These are phyloP conservation scores for Microtus ochrogaster DNA, from an alignment of 2,113 vertebrate species.

Conservation along the genomic window DNA sequence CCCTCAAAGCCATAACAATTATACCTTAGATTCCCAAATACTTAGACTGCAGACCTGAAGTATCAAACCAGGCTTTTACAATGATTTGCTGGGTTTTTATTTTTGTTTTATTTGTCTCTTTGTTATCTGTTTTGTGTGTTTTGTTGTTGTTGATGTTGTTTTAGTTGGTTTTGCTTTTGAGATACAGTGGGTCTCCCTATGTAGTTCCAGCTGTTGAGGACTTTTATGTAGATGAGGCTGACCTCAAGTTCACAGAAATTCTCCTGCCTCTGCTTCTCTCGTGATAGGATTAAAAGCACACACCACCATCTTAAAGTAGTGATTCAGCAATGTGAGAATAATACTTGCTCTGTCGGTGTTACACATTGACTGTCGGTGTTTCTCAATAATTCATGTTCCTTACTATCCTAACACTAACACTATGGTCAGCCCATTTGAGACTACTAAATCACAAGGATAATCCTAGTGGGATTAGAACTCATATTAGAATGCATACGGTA, in stretches of 20 bases:
- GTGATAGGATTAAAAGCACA: background rate
- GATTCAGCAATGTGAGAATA: background rate
- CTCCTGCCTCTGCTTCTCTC: background rate
- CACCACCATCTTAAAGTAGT: background rate
- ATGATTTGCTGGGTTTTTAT: background rate
- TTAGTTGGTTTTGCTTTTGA: background rate
- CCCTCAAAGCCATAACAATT: background rate
- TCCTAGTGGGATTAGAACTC: background rate
- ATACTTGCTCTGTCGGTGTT: background rate
- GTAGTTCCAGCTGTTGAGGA: background rate
- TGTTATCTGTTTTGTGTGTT: background rate
- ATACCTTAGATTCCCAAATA: too few species aligned
- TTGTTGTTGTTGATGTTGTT: background rate
- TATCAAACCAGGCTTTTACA: background rate
- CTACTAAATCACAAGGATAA: too few species aligned
- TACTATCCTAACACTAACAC: background rate
- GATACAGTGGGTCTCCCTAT: background rate
- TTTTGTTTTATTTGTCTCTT: background rate
- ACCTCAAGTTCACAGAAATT: background rate
- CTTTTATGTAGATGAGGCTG: background rate
- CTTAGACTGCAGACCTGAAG: background rate
- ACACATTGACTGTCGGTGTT: background rate
- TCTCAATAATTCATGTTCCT: background rate
- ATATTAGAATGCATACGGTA: background rate
- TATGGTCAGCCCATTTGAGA: fast-evolving